Base-by-base conservation (phyloP, 2,888 invertebrate genomes). In the Loripinus fragilis region DNA sequence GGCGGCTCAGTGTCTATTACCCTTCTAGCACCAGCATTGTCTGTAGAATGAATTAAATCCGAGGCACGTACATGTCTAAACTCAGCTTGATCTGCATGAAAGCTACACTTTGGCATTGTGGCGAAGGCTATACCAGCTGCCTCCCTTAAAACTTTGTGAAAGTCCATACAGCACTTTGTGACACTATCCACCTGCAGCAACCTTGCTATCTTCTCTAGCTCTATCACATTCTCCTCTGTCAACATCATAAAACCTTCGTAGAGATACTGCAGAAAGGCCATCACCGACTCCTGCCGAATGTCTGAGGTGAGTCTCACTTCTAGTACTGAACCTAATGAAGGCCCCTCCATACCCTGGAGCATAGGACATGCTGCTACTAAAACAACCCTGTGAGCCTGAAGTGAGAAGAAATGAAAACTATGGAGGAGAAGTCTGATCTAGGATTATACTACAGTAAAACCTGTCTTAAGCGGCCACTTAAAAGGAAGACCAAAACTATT, bases 331-430 rank as follows among this genome's bases (percentile, higher is more conserved):
- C 85, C 85, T 55, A 73, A 64, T 0, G 76, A 74, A 17, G 85
- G 78, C 35, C 76, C 80, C 25, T 82, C 82, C 85, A 85, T 85
- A 10, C 78, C 77, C 71, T 85, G 85, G 38, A 85, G 68, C 85
- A 85, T 85, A 28, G 85, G 85, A 73, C 82, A 85, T n/a, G 85
- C 85, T 52, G 85, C 85, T n/a, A 85, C 75, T 48, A 85, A 50
- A 23, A 85, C 82, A 41, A 85, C 71, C 55, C 85, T 74, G 55
- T 85, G 85, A 17, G 82, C 85, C 85, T 85, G 69, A 17, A 76
- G 76, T 38, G 52, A 33, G 66, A 38, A 42, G 8, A 35, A 42
- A 42, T n/a, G n/a, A n/a, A n/a, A n/a, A n/a, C n/a, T n/a, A n/a
- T n/a, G n/a, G n/a, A n/a, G n/a, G n/a, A n/a, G n/a, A n/a, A n/a